phyloP scores from a whole-genome alignment of 2,888 invertebrate species.

The Aphidius colemani region DNA sequence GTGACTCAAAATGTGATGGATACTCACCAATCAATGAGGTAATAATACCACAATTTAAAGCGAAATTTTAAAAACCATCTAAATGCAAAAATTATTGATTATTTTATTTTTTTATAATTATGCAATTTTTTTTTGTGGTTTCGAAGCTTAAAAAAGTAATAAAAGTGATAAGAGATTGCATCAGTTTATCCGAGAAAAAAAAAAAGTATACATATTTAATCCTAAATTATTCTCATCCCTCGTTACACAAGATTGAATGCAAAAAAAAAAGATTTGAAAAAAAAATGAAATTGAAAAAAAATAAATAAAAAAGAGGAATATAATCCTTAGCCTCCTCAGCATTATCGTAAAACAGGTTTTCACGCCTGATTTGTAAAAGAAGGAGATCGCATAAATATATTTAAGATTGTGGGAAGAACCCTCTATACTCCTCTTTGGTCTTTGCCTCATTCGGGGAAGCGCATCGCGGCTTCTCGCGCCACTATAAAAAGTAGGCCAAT shows the following conservation, averaged over 20 bases:
- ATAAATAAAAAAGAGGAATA: constrained; percentile 14
- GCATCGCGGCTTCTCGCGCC: constrained; percentile 6
- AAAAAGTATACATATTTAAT: neutral
- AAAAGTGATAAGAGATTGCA: neutral
- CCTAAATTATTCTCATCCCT: neutral
- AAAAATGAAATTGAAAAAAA: neutral
- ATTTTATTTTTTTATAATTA: neutral
- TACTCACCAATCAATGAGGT: constrained; percentile 53
- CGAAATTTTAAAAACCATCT: neutral
- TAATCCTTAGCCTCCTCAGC: constrained; percentile 38
- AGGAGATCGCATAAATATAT: neutral
- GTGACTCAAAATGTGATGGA: constrained; percentile 66
- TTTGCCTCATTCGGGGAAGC: constrained; percentile 12
- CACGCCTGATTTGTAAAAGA: constrained; percentile 29
- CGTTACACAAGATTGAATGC: neutral
- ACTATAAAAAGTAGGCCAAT: constrained; percentile 49
- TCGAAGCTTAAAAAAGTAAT: neutral
- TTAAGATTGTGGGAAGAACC: constrained; percentile 1
- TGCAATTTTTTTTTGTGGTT: neutral
- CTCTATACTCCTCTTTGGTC: neutral
- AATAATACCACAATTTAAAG: constrained; percentile 24
- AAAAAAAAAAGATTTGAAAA: neutral
- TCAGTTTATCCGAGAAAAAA: constrained; percentile 5
- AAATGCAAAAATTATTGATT: neutral
- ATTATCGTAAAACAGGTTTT: constrained; percentile 47